Evolutionary conservation across 2,797 vertebrate species (phyloP), one percentile per base, ranked within the genome.

Genomic region (Borostomias antarcticus): DNA sequence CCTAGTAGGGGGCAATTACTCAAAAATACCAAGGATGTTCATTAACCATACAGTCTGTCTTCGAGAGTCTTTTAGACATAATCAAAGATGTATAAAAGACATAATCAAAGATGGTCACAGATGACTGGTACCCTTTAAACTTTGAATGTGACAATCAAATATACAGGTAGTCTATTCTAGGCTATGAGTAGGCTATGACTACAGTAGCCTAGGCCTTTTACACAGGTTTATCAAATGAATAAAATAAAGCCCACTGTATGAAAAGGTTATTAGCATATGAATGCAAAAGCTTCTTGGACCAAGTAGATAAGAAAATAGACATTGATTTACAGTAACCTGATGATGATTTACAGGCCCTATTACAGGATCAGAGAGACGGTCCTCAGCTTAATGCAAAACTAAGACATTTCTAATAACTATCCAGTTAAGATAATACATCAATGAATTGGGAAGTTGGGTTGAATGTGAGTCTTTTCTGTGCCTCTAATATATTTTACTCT

Each of bases 401-500:
- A 4, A 33, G 26, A 32, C 28, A 10, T n/a, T n/a, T 7, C 1
- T 66, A 8, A 33, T 35, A 13, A 50, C 15, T 23, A n/a, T 15
- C 26, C n/a, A 6, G 17, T 59, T 40, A 37, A 0, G 32, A 32
- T 32, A 17, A 13, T 28, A 53, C 7, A 26, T 50, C n/a, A n/a
- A n/a, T n/a, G n/a, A 25, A 3, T 50, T 50, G 3, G 3, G 47
- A 21, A 21, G 21, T 9, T 50, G 17, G 30, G 5, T 29, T 30
- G 17, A 59, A 37, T 15, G 21, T n/a, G 10, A 5, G 11, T 59
- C 7, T 59, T 15, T 28, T 43, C 23, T 1, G 58, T 21, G 5
- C 32, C 15, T 40, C 19, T 26, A 35, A 28, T 35, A 33, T 23
- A 30, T 47, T 7, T 73, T 21, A 69, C 64, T 30, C 66, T 74